Base-by-base conservation (phyloP, 2,888 invertebrate species). In the Latheticus oryzae region DNA sequence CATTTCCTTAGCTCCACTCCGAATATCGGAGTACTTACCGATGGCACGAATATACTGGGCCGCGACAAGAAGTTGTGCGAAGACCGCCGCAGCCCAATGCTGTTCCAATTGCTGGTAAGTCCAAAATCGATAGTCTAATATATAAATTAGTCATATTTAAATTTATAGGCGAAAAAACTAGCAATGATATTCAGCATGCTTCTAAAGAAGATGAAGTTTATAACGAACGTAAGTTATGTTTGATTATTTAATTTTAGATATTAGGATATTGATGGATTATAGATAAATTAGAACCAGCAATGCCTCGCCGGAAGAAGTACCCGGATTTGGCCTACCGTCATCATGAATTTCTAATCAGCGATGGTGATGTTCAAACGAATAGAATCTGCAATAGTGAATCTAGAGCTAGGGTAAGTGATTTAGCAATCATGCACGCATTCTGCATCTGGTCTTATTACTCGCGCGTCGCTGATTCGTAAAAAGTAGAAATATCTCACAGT, bases 11-110 rank as follows among this genome's bases (percentile, higher is more conserved):
- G 92, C 88, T 93, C 85, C 93, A 93, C 83, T 93, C 93, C 79
- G 93, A 94, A 81, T 93, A 94, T 83, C 87, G 93, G 85, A 93
- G 93, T 86, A 93, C 93, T 73, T 94, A 93, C 86, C 87, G 91
- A 87, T 94, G 93, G 93, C 93, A 94, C 86, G 93, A 93, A 81
- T 90, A 90, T 84, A 91, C 91, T 74, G 88, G 88, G 62, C 87
- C 89, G 62, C 83, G 85, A 79, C 89, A 85, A 79, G 86, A 81
- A 81, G 87, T 84, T 81, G 88, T 84, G 81, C 87, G 84, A 81
- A 88, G 69, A 79, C 85, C 76, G 74, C 86, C 82, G 73, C 74
- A 76, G 63, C 84, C 81, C 53, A 82, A 81, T 82, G 73, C 73
- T 30, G 67, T 67, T 32, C 65, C 70, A 38, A 56, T 65, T 48